A percentile compares a stretch with the other conserved stretches of the same genome.
Evolutionary conservation across 2,888 invertebrate species (phyloP).

Genomic region (Aphodius granarius): DNA sequence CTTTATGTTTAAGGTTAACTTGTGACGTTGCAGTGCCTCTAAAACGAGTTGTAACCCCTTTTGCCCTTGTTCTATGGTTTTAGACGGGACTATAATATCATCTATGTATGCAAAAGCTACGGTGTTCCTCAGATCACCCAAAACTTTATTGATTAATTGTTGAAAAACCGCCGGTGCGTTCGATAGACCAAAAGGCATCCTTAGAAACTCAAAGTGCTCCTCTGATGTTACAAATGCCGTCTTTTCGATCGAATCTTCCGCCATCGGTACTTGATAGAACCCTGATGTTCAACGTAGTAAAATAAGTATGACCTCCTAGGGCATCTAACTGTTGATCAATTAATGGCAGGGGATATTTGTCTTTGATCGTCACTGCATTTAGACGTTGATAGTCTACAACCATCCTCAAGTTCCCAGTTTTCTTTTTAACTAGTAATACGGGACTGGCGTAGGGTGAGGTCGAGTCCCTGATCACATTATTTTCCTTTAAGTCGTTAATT

Average conservation of each 20-base stretch:
- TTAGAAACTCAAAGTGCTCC: conserved; percentile 35
- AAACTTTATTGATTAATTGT: conserved; percentile 32
- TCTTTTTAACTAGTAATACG: conserved; percentile 14
- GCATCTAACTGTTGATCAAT: conserved; percentile 41
- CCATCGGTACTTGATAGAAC: conserved; percentile 38
- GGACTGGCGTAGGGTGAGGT: conserved; percentile 2
- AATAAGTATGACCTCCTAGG: conserved; percentile 38
- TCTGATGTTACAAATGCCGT: conserved; percentile 36
- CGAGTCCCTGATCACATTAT: conserved; percentile 15
- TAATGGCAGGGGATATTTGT: conserved; percentile 40
- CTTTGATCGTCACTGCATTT: conserved; percentile 39
- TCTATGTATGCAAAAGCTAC: conserved; percentile 34
- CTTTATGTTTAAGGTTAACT: conserved; percentile 38
- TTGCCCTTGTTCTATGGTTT: conserved; percentile 29
- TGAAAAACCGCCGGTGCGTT: conserved; percentile 38
- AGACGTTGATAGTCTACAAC: conserved; percentile 34
- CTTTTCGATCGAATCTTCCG: conserved; percentile 33
- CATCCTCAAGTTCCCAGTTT: conserved; percentile 29
- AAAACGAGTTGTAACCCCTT: conserved; percentile 30
- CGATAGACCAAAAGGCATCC: conserved; percentile 40
- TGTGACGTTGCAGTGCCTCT: conserved; percentile 31
- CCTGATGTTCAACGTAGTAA: conserved; percentile 39
- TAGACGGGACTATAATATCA: conserved; percentile 31
- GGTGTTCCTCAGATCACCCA: conserved; percentile 25
- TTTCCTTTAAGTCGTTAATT: conserved; percentile 17